Percentiles rank a stretch among this genome's conserved stretches.
phyloP scores from a whole-genome alignment of 2,888 invertebrate genomes.

The Calliphora vomitoria region DNA sequence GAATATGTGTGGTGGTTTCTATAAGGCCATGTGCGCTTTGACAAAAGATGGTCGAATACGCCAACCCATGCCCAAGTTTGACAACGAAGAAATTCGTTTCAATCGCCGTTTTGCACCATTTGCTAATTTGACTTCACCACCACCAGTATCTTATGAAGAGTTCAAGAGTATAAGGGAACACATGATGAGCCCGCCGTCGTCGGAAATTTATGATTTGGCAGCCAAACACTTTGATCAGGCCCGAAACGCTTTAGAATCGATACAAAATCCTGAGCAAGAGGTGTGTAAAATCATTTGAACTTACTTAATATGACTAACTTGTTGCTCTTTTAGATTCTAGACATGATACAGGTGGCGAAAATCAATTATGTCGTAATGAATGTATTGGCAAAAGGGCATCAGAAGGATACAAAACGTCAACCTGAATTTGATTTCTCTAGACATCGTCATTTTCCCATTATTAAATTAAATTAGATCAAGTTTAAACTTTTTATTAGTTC shows the following conservation, averaged over 20 bases:
- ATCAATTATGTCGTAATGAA: constrained; percentile 98
- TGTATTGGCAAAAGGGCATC: constrained; percentile 95
- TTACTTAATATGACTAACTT: background rate
- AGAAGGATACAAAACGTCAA: constrained; percentile 92
- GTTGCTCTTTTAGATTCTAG: constrained; percentile 87
- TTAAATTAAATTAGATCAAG: constrained; percentile 86
- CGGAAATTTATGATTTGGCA: constrained; percentile 91
- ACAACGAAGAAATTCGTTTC: constrained; percentile 96
- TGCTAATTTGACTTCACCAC: constrained; percentile 93
- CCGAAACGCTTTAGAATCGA: constrained; percentile 92
- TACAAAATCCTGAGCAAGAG: constrained; percentile 92
- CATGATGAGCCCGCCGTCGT: constrained; percentile 86
- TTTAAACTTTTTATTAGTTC: background rate
- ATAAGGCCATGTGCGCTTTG: constrained; percentile 97
- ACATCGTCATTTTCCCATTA: constrained; percentile 96
- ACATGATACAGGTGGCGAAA: constrained; percentile 95
- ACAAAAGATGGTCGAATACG: constrained; percentile 94
- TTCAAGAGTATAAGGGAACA: constrained; percentile 92
- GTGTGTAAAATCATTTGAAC: constrained; percentile 82
- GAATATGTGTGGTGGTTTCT: constrained; percentile 97
- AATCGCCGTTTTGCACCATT: constrained; percentile 97
- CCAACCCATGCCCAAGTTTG: constrained; percentile 94
- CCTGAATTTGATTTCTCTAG: constrained; percentile 96
- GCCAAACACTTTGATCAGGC: constrained; percentile 97
- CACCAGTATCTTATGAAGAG: constrained; percentile 95